Conservation (phyloP, 2,113 vertebrate genomes). For the Rhea pennata region DNA sequence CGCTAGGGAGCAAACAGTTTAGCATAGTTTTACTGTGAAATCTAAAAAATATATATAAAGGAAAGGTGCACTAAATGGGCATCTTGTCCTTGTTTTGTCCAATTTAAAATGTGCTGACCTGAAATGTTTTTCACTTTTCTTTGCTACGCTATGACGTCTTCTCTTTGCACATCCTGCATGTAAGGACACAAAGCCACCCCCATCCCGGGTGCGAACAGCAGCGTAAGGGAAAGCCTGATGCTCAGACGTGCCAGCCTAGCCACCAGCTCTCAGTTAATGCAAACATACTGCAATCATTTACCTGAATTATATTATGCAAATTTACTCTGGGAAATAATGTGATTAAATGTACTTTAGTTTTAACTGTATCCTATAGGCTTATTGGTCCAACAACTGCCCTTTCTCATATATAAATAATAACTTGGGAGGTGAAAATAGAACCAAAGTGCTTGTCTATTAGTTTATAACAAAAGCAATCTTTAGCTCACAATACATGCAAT, state of each 20-base stretch:
- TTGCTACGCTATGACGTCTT: neutral
- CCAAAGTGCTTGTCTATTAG: neutral
- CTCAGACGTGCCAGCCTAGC: neutral
- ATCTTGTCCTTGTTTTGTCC: neutral
- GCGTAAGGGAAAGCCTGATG: accelerated
- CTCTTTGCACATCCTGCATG: neutral
- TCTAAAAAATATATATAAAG: neutral
- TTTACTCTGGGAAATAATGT: neutral
- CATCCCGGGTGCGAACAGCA: neutral
- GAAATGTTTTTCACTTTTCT: neutral
- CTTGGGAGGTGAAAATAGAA: neutral
- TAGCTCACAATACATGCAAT: neutral
- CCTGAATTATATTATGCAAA: neutral
- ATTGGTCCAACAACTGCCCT: neutral
- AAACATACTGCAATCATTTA: neutral
- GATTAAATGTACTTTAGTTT: neutral
- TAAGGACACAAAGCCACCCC: neutral
- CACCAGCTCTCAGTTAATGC: neutral
- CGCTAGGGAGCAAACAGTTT: neutral
- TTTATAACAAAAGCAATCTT: neutral
- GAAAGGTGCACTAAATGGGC: neutral
- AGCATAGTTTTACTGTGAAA: neutral
- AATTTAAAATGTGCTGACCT: neutral
- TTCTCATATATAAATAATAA: neutral
- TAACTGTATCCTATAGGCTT: neutral